A percentile compares a stretch with the other conserved stretches of the same genome.
phyloP scores from a whole-genome alignment of 1,140 invertebrate species.

The Teleogryllus occipitalis region DNA sequence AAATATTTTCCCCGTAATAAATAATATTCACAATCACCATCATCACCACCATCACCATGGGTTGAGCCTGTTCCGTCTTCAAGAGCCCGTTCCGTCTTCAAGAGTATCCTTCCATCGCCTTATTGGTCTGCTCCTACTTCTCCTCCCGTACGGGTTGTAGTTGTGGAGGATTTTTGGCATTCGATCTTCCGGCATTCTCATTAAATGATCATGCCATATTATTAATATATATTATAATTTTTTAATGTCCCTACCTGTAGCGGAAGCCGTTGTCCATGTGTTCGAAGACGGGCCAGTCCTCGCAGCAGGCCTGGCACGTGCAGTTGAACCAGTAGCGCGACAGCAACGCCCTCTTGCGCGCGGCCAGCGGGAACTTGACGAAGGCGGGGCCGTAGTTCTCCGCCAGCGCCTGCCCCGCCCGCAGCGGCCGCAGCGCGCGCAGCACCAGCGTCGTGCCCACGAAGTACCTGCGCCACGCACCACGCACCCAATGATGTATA shows the following conservation, averaged over 20 bases:
- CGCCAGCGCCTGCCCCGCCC: constrained; percentile 54
- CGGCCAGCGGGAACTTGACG: constrained; percentile 49
- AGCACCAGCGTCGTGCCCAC: constrained; percentile 63
- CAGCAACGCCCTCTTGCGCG: constrained; percentile 53
- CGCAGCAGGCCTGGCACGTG: constrained; percentile 58
- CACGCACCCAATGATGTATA: too few species aligned
- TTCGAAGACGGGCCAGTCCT: constrained; percentile 66
- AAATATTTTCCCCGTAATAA: too few species aligned
- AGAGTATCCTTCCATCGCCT: too few species aligned
- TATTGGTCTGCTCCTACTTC: too few species aligned
- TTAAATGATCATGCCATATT: too few species aligned
- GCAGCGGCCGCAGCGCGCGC: constrained; percentile 52
- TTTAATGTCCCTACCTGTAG: constrained; percentile 8
- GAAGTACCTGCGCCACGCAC: constrained; percentile 74
- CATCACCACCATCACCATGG: neutral
- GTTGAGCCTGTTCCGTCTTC: neutral
- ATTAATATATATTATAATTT: neutral
- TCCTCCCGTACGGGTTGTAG: too few species aligned
- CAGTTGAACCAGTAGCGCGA: constrained; percentile 77
- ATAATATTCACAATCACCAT: too few species aligned
- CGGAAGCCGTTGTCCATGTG: constrained; percentile 36
- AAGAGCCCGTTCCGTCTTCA: neutral
- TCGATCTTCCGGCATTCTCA: too few species aligned
- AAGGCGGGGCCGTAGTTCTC: constrained; percentile 84
- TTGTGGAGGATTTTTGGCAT: too few species aligned